phyloP scores from a whole-genome alignment of 2,797 vertebrate genomes.

The Huso huso region DNA sequence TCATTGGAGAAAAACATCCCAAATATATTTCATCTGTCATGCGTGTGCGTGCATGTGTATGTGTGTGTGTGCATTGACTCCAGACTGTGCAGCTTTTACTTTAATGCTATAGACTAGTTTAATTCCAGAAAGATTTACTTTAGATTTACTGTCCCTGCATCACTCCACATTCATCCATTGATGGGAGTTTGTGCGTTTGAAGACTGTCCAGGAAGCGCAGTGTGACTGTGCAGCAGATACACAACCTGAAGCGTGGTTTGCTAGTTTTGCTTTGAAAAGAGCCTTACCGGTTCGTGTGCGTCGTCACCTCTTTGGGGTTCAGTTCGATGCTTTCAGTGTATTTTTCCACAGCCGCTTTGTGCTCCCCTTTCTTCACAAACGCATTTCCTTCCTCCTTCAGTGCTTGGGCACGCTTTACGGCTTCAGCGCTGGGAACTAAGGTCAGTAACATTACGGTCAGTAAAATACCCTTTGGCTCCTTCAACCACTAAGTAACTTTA shows the following conservation, averaged over 20 bases:
- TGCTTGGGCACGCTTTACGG: conserved; percentile 54
- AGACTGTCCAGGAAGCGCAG: neutral
- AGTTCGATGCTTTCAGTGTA: conserved; percentile 80
- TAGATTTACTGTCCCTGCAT: too few relatives aligned
- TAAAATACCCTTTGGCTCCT: conserved; percentile 15
- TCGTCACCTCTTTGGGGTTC: conserved; percentile 64
- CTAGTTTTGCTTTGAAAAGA: neutral
- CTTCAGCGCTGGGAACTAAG: conserved; percentile 52
- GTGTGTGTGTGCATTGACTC: too few relatives aligned
- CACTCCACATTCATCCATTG: too few relatives aligned
- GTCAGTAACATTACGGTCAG: neutral
- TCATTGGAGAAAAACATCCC: too few relatives aligned
- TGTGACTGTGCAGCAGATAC: neutral
- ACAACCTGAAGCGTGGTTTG: too few relatives aligned
- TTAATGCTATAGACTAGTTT: too few relatives aligned
- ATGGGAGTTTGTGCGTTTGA: neutral
- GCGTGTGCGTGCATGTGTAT: too few relatives aligned
- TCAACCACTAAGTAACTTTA: neutral
- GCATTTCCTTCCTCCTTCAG: conserved; percentile 87
- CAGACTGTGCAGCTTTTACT: too few relatives aligned
- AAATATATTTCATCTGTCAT: too few relatives aligned
- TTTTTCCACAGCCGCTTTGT: conserved; percentile 79
- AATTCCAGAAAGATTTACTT: too few relatives aligned
- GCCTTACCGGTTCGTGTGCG: conserved; percentile 82
- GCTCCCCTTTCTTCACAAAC: conserved; percentile 80